Evolutionary conservation across 2,113 vertebrate genomes (phyloP), one percentile per base, ranked within the genome.

Genomic region (Variabilichromis moorii): DNA sequence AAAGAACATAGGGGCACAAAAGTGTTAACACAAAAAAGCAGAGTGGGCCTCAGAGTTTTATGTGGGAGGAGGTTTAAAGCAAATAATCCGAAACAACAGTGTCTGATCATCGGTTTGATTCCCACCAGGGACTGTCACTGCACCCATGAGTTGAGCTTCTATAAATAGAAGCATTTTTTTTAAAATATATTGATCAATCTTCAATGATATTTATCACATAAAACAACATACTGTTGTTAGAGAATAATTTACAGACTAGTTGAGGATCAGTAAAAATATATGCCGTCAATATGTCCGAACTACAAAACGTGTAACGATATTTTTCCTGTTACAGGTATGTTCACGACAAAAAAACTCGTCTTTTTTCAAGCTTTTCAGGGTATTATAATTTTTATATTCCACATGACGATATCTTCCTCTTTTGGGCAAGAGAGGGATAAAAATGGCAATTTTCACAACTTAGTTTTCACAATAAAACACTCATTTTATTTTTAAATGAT

Each of bases 1-100:
- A 90, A 85, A 81, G 21, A 81, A 84, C 11, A 79, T 3, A 61
- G 79, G 84, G 90, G 90, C 42, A 78, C 12, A 82, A 86, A 86
- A 85, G 82, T 87, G 57, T 33, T 68, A 79, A 31, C 80, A 71
- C 57, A 21, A 80, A 82, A 47, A 35, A 26, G 8, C 26, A 78
- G n/a, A 68, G 35, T 4, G 16, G 86, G 68, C 59, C 37, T 89
- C 21, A 5, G 81, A 54, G 78, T 76, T 84, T 82, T 6, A 4
- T 53, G 17, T 47, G 73, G 26, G 26, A 19, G 4, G 7, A 57
- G 42, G 66, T 73, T 57, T 59, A 21, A 85, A 82, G 85, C 26
- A 17, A 42, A 42, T 26, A 80, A 40, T 42, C 82, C 12, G 57
- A 87, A 83, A 24, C 54, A 61, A 6, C 53, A 47, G 50, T 78